Conservation (phyloP, 2,113 vertebrate species). For the Podiceps cristatus region DNA sequence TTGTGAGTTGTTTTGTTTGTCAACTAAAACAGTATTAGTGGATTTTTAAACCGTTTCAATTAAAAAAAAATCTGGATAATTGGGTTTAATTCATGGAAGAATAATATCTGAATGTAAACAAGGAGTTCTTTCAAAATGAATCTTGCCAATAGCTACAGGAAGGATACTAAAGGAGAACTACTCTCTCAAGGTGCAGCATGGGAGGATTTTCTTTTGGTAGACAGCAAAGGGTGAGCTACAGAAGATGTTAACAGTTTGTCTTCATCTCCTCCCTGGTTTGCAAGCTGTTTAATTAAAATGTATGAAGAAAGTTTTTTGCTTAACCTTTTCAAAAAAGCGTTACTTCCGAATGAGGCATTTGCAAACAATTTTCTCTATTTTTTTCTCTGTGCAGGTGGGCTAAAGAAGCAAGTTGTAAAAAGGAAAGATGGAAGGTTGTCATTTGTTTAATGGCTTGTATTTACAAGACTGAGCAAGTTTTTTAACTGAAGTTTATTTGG, state of each 20-base stretch:
- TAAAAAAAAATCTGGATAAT: conserved; percentile 31
- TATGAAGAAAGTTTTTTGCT: background rate
- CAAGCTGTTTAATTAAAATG: conserved; percentile 27
- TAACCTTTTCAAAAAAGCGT: background rate
- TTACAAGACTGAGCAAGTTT: background rate
- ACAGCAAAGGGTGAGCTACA: conserved; percentile 59
- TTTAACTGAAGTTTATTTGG: background rate
- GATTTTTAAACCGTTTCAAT: background rate
- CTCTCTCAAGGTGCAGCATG: background rate
- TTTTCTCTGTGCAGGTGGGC: background rate
- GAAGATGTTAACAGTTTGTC: conserved; percentile 76
- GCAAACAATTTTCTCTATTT: background rate
- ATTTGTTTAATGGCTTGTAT: background rate
- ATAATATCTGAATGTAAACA: conserved; percentile 45
- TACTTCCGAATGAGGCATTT: background rate
- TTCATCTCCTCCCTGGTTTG: conserved; percentile 1
- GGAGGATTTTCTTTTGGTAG: background rate
- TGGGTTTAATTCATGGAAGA: conserved; percentile 49
- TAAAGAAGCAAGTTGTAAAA: background rate
- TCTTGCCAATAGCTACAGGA: conserved; percentile 2
- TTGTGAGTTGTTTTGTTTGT: background rate
- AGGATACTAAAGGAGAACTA: conserved; percentile 3
- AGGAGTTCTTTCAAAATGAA: conserved; percentile 42
- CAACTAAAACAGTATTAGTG: accelerated
- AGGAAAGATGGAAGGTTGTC: background rate